phyloP scores from a whole-genome alignment of 2,888 invertebrate species.

The Linnaemya tessellans region DNA sequence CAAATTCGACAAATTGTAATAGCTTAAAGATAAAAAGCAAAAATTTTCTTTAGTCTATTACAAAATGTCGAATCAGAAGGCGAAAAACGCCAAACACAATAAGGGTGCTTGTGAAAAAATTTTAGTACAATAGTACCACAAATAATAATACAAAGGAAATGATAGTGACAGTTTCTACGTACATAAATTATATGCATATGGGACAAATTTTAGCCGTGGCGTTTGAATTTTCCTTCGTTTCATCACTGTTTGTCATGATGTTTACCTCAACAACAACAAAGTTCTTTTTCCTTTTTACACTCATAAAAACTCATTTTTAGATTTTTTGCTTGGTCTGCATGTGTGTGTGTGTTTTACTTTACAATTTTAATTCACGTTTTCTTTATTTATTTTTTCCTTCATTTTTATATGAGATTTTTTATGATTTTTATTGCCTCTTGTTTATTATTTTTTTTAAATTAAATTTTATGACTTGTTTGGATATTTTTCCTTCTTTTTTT shows the following conservation, averaged over 20 bases:
- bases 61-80: too few relatives aligned
- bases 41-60: too few relatives aligned
- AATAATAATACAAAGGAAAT: too few relatives aligned
- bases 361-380: constrained; percentile 75
- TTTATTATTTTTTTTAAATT: constrained; percentile 47
- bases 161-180: too few relatives aligned
- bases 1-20: too few relatives aligned
- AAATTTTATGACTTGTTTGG: constrained; percentile 68
- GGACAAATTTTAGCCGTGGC: background rate
- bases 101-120: too few relatives aligned
- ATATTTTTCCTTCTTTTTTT: constrained; percentile 35
- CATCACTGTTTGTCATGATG: constrained; percentile 54
- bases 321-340: constrained; percentile 38
- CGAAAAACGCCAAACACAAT: too few relatives aligned
- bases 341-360: constrained; percentile 73
- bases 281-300: constrained; percentile 27
- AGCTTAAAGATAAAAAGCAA: too few relatives aligned
- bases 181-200: too few relatives aligned
- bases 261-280: constrained; percentile 65
- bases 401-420: constrained; percentile 69
- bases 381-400: constrained; percentile 62
- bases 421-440: constrained; percentile 75
- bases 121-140: background rate
- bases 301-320: constrained; percentile 54
- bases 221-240: background rate